Evolutionary conservation across 2,113 vertebrate species (phyloP).

Genomic region (Callorhinus ursinus): DNA sequence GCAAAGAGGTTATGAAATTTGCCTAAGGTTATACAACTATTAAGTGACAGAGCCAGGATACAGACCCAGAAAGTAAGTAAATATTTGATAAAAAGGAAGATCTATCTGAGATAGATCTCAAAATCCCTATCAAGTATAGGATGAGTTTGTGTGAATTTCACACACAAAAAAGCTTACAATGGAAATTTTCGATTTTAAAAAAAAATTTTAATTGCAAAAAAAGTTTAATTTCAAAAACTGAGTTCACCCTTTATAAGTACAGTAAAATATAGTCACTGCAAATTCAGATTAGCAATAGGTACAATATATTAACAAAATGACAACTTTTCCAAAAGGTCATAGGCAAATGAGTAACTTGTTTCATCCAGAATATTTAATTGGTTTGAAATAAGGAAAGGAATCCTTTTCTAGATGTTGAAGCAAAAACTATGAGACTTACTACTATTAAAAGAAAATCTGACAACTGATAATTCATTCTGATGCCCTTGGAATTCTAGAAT

Average conservation of each 20-base stretch:
- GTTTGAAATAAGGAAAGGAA: slow-evolving; percentile 79
- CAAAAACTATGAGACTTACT: slow-evolving; percentile 53
- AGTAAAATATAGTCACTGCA: slow-evolving; percentile 88
- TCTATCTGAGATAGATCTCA: neutral
- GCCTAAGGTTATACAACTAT: neutral
- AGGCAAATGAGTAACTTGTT: slow-evolving; percentile 81
- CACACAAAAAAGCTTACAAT: neutral
- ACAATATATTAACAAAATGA: slow-evolving; percentile 87
- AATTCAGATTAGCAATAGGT: slow-evolving; percentile 86
- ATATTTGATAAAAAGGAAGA: neutral
- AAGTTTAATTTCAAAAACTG: slow-evolving; percentile 90
- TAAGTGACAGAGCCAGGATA: neutral
- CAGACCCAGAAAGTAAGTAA: neutral
- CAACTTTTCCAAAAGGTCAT: slow-evolving; percentile 83
- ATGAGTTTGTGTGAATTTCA: neutral
- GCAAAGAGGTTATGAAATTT: neutral
- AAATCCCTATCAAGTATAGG: neutral
- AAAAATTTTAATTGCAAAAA: slow-evolving; percentile 83
- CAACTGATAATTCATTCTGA: slow-evolving; percentile 64
- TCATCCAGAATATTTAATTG: slow-evolving; percentile 72
- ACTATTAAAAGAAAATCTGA: slow-evolving; percentile 74
- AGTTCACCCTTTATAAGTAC: slow-evolving; percentile 90
- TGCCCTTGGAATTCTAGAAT: slow-evolving; percentile 66
- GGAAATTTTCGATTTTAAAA: neutral
- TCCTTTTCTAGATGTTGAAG: slow-evolving; percentile 37